A percentile compares a stretch with the other conserved stretches of the same genome.
These are phyloP conservation scores for Erythrocebus patas DNA, from an alignment of 2,113 vertebrate genomes.

Conservation along the genomic window DNA sequence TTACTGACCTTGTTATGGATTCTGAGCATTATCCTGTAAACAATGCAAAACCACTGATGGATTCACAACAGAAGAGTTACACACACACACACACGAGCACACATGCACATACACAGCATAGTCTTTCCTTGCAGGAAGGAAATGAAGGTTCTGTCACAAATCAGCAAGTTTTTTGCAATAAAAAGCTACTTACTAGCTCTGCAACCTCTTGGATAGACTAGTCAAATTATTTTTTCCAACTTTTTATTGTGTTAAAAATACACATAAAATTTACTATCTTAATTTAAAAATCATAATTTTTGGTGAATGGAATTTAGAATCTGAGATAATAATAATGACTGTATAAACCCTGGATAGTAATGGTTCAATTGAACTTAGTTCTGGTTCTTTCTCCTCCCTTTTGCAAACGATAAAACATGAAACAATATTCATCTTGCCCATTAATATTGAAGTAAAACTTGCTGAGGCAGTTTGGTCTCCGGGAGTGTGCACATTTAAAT, in stretches of 20 bases:
- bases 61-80: not conserved
- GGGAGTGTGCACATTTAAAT: not conserved
- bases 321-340: conserved; percentile 6
- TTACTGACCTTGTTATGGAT: not conserved
- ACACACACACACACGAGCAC: not conserved
- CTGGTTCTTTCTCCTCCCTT: not conserved
- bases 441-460: conserved; percentile 1
- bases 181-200: not conserved
- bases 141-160: conserved; percentile 28
- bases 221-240: not conserved
- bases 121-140: not conserved
- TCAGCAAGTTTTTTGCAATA: conserved; percentile 3
- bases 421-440: not conserved
- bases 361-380: not conserved
- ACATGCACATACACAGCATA: not conserved
- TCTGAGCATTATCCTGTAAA: not conserved
- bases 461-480: not conserved
- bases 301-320: conserved; percentile 7
- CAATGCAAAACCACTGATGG: not conserved
- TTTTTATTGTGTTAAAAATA: not conserved
- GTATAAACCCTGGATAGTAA: not conserved
- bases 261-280: not conserved
- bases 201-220: not conserved
- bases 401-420: not conserved
- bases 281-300: conserved; percentile 39